Evolutionary conservation across 2,113 vertebrate genomes (phyloP).

Genomic region (Tychaedon coryphoeus): DNA sequence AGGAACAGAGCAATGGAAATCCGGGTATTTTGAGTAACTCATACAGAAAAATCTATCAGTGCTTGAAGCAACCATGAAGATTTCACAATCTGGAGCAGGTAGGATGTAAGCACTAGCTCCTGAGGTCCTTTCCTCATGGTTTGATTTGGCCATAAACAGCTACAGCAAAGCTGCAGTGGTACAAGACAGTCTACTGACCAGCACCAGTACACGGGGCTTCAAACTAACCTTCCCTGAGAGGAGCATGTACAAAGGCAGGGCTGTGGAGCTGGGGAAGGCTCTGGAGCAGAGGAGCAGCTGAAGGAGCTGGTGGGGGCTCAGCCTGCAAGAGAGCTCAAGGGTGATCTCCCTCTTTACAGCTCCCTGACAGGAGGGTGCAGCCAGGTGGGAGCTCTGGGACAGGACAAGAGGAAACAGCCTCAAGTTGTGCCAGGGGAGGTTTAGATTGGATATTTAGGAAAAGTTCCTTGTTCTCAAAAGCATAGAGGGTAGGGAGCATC

Average conservation of each 20-base stretch:
- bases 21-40: not conserved
- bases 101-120: not conserved
- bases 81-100: not conserved
- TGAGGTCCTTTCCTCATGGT: not conserved
- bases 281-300: not conserved
- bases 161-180: not conserved
- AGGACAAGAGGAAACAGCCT: not conserved
- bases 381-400: not conserved
- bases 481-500: not conserved
- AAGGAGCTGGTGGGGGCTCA: not conserved
- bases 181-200: accelerated
- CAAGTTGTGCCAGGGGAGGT: not conserved
- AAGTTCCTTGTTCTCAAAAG: not conserved
- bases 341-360: not conserved
- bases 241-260: not conserved
- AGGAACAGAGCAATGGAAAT: not conserved
- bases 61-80: not conserved
- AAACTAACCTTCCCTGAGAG: not conserved
- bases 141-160: not conserved
- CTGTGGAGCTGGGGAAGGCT: not conserved
- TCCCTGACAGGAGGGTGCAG: not conserved
- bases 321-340: not conserved
- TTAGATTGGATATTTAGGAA: not conserved
- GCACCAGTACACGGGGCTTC: not conserved
- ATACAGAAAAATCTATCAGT: not conserved